These are phyloP conservation scores for Phortica magna DNA, from an alignment of 2,888 invertebrate genomes.

Conservation along the genomic window DNA sequence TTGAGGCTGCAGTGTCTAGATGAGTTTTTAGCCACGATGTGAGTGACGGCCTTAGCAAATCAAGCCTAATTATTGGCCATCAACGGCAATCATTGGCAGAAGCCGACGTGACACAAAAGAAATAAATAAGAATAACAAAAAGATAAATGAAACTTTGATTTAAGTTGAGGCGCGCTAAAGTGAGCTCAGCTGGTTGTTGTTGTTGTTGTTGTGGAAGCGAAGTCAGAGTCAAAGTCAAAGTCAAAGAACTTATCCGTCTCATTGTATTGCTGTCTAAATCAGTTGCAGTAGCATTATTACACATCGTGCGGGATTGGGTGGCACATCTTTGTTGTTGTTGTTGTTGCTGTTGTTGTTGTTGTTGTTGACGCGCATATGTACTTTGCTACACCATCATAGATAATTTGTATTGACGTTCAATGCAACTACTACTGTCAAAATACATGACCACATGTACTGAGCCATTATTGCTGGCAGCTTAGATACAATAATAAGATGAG, in stretches of 20 bases:
- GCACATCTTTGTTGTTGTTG: neutral
- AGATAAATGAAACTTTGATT: neutral
- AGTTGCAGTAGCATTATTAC: neutral
- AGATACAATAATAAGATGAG: conserved; percentile 3
- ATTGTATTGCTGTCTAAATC: neutral
- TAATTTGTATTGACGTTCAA: conserved; percentile 54
- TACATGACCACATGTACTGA: neutral
- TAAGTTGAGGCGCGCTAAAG: neutral
- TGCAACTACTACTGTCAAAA: conserved; percentile 30
- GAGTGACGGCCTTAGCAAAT: neutral
- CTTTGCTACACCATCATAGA: conserved; percentile 32
- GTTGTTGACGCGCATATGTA: neutral
- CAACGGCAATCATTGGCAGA: neutral
- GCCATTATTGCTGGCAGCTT: conserved; percentile 3
- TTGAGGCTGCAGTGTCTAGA: neutral
- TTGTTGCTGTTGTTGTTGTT: too few relatives aligned
- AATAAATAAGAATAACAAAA: neutral
- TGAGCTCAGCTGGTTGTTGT: neutral
- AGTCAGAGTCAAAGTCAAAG: too few relatives aligned
- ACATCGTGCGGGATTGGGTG: neutral
- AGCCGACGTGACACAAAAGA: neutral
- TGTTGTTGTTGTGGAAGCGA: too few relatives aligned
- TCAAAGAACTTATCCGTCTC: too few relatives aligned
- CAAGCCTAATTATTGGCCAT: neutral
- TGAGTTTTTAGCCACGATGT: neutral